Base-by-base conservation (phyloP, 2,888 invertebrate species). In the Dryocosmus kuriphilus region DNA sequence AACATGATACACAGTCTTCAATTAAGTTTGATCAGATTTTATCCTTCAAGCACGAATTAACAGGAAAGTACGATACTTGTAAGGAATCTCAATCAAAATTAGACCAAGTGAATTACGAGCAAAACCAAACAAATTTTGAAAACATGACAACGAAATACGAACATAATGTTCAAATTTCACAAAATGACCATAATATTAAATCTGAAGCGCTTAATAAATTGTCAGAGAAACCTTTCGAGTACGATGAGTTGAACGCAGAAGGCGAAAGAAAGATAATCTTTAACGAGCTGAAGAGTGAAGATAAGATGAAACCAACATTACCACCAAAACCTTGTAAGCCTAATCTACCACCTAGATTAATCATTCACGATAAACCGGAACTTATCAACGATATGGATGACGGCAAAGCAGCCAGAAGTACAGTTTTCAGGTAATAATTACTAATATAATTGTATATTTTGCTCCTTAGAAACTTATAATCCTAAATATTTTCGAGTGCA, bases 271-370 rank as follows among this genome's bases (percentile, higher is more conserved):
- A 89, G 78, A 80, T 79, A 46, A 85, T 79, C 38, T 85, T 85
- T 77, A 78, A 79, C 11, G 88, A 89, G 57, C 78, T 81, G 19
- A 86, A 87, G 24, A 77, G 60, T 73, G 90, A 90, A 74, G 91
- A 91, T 78, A 91, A 91, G 65, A 88, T 94, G 67, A 95, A 96
- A 90, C 97, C 97, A 0, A 96, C 97, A 2, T 91, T 97, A 90
- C 97, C 96, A 80, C 96, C 96, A 14, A 98, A 97, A 92, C 98
- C 97, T 19, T 89, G 87, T 81, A 91, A 91, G 76, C 91, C 91
- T 11, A 90, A 91, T 85, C 91, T 91, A 63, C 91, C 91, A 38
- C 91, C 90, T 14, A 88, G 91, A 83, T 84, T 91, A 78, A 91
- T 89, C 41, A 90, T 88, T 79, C 89, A 89, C 51, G 91, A 91